Conservation (phyloP, 2,113 vertebrate species). For the Forbesichthys agassizii region DNA sequence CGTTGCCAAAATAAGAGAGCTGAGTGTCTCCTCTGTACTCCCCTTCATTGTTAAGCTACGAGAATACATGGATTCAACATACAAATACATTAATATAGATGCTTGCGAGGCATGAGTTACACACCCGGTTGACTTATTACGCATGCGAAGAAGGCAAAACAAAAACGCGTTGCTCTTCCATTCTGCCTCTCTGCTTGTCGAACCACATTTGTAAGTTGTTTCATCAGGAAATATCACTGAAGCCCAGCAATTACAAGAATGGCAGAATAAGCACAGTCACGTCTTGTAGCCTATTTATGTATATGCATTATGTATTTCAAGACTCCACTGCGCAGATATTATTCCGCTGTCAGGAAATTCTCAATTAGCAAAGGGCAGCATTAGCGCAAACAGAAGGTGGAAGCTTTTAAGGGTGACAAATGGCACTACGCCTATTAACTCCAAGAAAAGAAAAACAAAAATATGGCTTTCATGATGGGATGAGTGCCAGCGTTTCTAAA, state of each 20-base stretch:
- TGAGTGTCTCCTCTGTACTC: no score
- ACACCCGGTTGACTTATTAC: not conserved
- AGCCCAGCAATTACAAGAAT: conserved; percentile 67
- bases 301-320: conserved; percentile 63
- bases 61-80: not conserved
- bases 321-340: conserved; percentile 42
- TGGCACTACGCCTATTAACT: conserved; percentile 22
- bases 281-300: conserved; percentile 60
- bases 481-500: not conserved
- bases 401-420: conserved; percentile 46
- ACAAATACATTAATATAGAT: not conserved
- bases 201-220: conserved; percentile 65
- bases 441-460: conserved; percentile 11
- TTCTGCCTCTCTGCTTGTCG: conserved; percentile 63
- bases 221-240: conserved; percentile 70
- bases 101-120: not conserved
- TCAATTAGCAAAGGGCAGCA: conserved; percentile 53
- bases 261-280: conserved; percentile 65
- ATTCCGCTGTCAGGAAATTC: conserved; percentile 47
- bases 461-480: conserved; percentile 10
- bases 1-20: no score
- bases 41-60: not conserved
- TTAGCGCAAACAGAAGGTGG: conserved; percentile 52
- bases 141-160: conserved; percentile 41
- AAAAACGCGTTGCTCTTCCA: conserved; percentile 53